These are phyloP conservation scores for Globodera rostochiensis DNA, from an alignment of 1,140 invertebrate species.

Conservation along the genomic window DNA sequence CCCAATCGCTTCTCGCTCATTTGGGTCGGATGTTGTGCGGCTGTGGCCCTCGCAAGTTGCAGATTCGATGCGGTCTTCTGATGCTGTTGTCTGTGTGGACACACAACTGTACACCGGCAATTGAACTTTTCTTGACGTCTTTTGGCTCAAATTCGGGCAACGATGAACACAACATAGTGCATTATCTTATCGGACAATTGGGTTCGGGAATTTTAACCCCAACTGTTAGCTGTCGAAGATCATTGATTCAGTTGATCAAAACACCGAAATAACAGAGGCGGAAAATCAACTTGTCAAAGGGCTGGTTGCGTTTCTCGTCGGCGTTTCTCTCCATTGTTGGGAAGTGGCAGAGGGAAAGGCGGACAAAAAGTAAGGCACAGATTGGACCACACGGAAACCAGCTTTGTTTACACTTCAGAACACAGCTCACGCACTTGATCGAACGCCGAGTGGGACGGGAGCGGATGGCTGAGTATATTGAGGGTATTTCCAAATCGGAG, in stretches of 20 bases:
- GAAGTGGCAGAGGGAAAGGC: slow-evolving; percentile 71
- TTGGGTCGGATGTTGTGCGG: slow-evolving; percentile 46
- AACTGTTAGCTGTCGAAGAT: too few relatives aligned
- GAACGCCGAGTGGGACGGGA: slow-evolving; percentile 88
- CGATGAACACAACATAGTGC: slow-evolving; percentile 79
- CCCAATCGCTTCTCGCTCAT: slow-evolving; percentile 51
- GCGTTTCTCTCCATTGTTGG: slow-evolving; percentile 88
- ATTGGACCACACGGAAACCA: not conserved
- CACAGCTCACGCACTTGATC: slow-evolving; percentile 81
- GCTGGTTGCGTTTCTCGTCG: slow-evolving; percentile 89
- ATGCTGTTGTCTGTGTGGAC: slow-evolving; percentile 89
- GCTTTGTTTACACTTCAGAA: slow-evolving; percentile 67
- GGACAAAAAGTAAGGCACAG: slow-evolving; percentile 39
- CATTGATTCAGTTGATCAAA: slow-evolving; percentile 62
- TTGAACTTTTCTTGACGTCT: slow-evolving; percentile 77
- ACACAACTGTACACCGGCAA: slow-evolving; percentile 79
- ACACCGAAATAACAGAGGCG: slow-evolving; percentile 69
- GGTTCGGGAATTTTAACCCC: slow-evolving; percentile 30
- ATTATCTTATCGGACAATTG: slow-evolving; percentile 72
- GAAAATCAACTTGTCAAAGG: slow-evolving; percentile 86
- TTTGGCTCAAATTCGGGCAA: not conserved
- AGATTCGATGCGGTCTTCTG: slow-evolving; percentile 86
- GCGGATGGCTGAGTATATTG: slow-evolving; percentile 82
- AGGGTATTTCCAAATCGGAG: slow-evolving; percentile 84
- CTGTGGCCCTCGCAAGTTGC: slow-evolving; percentile 76